These are phyloP conservation scores for Drosophila athabasca DNA, from an alignment of 1,140 invertebrate genomes.

Conservation along the genomic window DNA sequence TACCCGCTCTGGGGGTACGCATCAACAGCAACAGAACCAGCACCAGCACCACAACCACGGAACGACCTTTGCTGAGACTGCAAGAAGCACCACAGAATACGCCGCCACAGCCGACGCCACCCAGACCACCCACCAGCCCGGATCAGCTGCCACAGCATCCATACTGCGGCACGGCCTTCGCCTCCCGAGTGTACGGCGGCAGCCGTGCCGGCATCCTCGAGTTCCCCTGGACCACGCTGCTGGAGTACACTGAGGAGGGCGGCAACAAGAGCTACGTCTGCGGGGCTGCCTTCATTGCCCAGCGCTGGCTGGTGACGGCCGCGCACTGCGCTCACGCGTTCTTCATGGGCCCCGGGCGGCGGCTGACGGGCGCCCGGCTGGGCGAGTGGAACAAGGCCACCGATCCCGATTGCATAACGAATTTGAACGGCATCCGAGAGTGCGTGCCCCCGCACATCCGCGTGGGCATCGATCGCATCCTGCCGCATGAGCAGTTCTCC, in stretches of 20 bases:
- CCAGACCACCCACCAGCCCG: neutral
- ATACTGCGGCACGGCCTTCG: slow-evolving; percentile 53
- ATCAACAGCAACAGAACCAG: slow-evolving; percentile 7
- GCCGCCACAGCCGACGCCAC: neutral
- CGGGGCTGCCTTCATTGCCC: slow-evolving; percentile 85
- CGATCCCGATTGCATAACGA: slow-evolving; percentile 65
- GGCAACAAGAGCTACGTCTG: slow-evolving; percentile 83
- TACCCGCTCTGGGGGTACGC: slow-evolving; percentile 32
- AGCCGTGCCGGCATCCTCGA: slow-evolving; percentile 39
- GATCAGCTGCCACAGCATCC: slow-evolving; percentile 54
- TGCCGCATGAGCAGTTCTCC: slow-evolving; percentile 44
- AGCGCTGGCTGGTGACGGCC: slow-evolving; percentile 85
- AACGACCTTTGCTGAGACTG: too few species aligned
- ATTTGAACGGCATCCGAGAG: slow-evolving; percentile 20
- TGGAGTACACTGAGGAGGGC: slow-evolving; percentile 41
- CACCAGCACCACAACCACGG: too few species aligned
- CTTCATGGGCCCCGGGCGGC: slow-evolving; percentile 84
- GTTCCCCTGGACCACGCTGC: slow-evolving; percentile 67
- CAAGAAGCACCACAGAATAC: neutral
- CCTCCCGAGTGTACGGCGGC: slow-evolving; percentile 47
- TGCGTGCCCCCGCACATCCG: slow-evolving; percentile 86
- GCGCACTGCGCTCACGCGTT: slow-evolving; percentile 85
- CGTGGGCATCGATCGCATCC: slow-evolving; percentile 84
- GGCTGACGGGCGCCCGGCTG: slow-evolving; percentile 70
- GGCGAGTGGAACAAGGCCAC: slow-evolving; percentile 74